Evolutionary conservation across 2,797 vertebrate species (phyloP).

Genomic region (Tachyglossus aculeatus): DNA sequence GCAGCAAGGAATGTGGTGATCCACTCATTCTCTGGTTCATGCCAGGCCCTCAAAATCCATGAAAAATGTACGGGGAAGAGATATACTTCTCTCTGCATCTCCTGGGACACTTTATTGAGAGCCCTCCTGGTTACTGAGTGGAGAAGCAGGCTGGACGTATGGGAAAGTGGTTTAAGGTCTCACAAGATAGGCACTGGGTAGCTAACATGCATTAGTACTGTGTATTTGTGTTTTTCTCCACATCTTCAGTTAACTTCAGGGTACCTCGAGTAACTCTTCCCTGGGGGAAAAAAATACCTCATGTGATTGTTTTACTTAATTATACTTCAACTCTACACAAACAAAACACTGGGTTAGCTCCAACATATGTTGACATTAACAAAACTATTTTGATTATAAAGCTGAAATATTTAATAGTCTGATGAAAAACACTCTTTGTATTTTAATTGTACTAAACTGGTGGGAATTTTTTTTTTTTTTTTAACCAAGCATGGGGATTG

Average conservation of each 20-base stretch:
- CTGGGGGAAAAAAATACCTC: conserved; percentile 11
- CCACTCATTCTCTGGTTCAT: too few relatives aligned
- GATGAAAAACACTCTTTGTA: conserved; percentile 22
- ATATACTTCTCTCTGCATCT: too few relatives aligned
- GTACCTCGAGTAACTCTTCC: conserved; percentile 18
- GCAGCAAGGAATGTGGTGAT: too few relatives aligned
- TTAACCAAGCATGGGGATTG: neutral
- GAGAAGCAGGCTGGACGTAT: too few relatives aligned
- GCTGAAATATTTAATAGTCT: conserved; percentile 44
- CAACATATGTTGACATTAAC: conserved; percentile 45
- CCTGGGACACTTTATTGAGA: too few relatives aligned
- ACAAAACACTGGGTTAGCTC: conserved; percentile 40
- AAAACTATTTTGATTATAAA: conserved; percentile 44
- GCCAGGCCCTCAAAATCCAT: too few relatives aligned
- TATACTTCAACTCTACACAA: too few relatives aligned
- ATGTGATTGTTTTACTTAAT: conserved; percentile 31
- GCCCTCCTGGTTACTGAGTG: too few relatives aligned
- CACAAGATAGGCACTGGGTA: neutral
- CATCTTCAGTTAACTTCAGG: conserved; percentile 35
- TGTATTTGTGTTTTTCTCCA: conserved; percentile 26
- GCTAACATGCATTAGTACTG: too few relatives aligned
- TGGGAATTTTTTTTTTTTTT: too few relatives aligned
- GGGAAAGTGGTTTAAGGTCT: too few relatives aligned
- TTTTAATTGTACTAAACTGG: conserved; percentile 18
- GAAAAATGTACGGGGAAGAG: too few relatives aligned